Evolutionary conservation across 1,140 invertebrate genomes (phyloP), one percentile per base, ranked within the genome.

Genomic region (Drosophila subobscura): DNA sequence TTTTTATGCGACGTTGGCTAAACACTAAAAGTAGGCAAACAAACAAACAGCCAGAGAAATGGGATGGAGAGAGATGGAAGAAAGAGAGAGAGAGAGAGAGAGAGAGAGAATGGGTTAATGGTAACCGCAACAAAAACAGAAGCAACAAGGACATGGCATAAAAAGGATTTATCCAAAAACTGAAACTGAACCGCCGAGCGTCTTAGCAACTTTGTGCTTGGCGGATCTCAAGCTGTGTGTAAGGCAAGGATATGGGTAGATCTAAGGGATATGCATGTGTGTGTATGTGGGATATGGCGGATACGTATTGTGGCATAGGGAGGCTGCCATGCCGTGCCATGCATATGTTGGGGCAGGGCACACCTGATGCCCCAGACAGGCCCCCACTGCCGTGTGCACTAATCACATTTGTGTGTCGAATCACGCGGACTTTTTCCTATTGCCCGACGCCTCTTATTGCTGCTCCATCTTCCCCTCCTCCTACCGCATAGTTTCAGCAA

Each of bases 11-110:
- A 80, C 67, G 77, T 72, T 85, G 80, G 67, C 67, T 80, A 86
- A 85, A 85, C 81, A 86, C 77, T 85, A 57, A 85, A 85, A 85
- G 72, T 86, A 86, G 81, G 73, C 67, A 85, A 86, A 80, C 76
- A 73, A 63, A 72, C 67, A 60, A 25, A 27, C 50, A 50, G 59
- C 51, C 42, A 61, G 27, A 25, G 44, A 33, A 22, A 12, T 23
- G 33, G 14, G 6, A n/a, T 42, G 12, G 12, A 16, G 52, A 10
- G 16, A 8, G 10, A 6, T 0, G 45, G 57, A 29, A n/a, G 0
- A 0, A 14, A 14, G 7, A 25, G 3, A 6, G 25, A 23, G n/a
- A n/a, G 7, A 2, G 2, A 1, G 5, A 5, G 29, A 8, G 40
- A 8, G 0, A 41, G 2, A 14, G 20, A 27, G 22, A 12, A 29